Percentiles rank a stretch among this genome's conserved stretches.
Evolutionary conservation across 2,113 vertebrate species (phyloP).

Genomic region (Serilophus lunatus): DNA sequence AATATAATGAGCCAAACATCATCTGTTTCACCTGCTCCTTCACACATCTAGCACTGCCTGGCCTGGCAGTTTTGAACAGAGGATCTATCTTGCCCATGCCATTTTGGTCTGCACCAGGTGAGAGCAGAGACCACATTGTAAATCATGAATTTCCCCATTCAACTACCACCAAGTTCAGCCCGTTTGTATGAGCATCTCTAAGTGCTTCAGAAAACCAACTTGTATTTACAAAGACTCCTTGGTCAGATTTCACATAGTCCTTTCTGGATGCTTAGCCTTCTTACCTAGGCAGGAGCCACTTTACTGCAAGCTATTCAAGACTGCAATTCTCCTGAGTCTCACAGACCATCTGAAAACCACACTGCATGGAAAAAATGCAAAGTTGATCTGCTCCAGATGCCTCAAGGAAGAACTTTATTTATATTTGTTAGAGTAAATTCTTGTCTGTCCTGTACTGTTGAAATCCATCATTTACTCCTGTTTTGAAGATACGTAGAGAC

Average conservation of each 20-base stretch:
- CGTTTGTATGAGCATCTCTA: neutral
- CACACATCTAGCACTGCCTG: neutral
- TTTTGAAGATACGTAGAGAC: neutral
- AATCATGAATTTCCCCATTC: neutral
- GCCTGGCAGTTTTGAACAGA: neutral
- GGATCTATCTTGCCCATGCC: too few relatives aligned
- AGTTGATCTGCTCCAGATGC: neutral
- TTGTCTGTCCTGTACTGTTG: neutral
- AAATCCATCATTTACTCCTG: neutral
- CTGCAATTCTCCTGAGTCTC: neutral
- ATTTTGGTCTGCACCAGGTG: neutral
- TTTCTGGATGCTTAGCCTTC: neutral
- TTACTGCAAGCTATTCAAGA: neutral
- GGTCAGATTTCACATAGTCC: neutral
- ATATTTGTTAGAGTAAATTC: neutral
- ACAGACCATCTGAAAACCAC: neutral
- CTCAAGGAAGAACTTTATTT: neutral
- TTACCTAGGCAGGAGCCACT: neutral
- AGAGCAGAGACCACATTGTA: fast-evolving
- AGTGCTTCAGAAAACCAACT: neutral
- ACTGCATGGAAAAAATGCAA: neutral
- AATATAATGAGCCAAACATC: neutral
- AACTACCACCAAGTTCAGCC: neutral
- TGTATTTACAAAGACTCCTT: neutral
- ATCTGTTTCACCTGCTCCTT: neutral